Evolutionary conservation across 1,140 invertebrate genomes (phyloP), one percentile per base, ranked within the genome.

Genomic region (Drosophila sucinea): DNA sequence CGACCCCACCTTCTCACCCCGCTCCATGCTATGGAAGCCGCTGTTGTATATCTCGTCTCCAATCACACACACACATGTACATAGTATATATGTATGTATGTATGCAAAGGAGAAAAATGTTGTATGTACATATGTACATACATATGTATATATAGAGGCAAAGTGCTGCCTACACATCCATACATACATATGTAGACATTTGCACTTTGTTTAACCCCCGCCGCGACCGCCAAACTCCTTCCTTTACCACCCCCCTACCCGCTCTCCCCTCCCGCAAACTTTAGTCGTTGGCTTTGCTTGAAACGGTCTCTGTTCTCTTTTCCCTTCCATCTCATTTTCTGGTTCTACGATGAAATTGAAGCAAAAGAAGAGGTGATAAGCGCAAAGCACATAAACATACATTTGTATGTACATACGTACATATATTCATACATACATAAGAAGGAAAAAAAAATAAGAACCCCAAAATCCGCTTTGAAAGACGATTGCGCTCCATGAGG

Each of bases 21-120:
- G 32, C 32, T 1, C 33, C 33, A 5, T 7, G 2, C 5, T 33
- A 5, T 35, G 7, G 10, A 35, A 60, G 41, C 4, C 38, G 32
- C 51, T 70, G 76, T 3, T 72, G 69, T 62, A 73, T 77, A 67
- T 67, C 68, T 72, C 23, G 44, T 47, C 44, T 25, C 17, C 44
- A 47, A 25, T 25, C 7, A 4, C 44, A 51, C 7, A 27, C 57
- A 81, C 58, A 63, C 56, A 70, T 6, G 57, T 47, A 68, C 5
- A 38, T 33, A 17, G 1, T 55, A 11, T 38, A 47, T 25, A 47
- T 47, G 6, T 44, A 44, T 6, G 6, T 23, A 17, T 44, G 3
- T 44, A 17, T 4, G n/a, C 3, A 44, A 6, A 35, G 30, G 30
- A 30, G 30, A 30, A 30, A 30, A 2, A 4, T 30, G 30, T 30